These are phyloP conservation scores for Drosophila bifasciata DNA, from an alignment of 1,140 invertebrate species.

Conservation along the genomic window DNA sequence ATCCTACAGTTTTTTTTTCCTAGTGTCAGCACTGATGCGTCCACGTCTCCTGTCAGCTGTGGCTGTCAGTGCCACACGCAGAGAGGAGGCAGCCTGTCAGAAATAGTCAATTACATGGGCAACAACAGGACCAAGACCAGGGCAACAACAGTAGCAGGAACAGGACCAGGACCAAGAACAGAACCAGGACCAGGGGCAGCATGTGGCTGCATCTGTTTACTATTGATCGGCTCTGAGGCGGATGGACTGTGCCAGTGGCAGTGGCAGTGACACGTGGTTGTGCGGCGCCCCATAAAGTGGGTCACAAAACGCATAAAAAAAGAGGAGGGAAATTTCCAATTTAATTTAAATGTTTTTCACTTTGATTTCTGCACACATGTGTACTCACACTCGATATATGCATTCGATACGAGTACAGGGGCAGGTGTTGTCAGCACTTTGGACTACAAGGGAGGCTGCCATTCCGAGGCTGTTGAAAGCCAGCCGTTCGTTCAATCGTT, in stretches of 20 bases:
- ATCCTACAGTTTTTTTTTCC: neutral
- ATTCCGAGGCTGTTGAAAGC: too few relatives aligned
- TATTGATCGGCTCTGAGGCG: slow-evolving; percentile 34
- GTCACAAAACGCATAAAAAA: slow-evolving; percentile 5
- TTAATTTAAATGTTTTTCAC: too few relatives aligned
- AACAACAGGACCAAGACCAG: slow-evolving; percentile 15
- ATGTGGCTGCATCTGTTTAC: slow-evolving; percentile 26
- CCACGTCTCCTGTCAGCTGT: slow-evolving; percentile 22
- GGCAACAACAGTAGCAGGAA: neutral
- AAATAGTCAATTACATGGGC: slow-evolving; percentile 55
- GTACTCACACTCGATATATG: too few relatives aligned
- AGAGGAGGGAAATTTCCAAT: too few relatives aligned
- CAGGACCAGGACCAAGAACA: slow-evolving; percentile 5
- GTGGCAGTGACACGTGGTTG: too few relatives aligned
- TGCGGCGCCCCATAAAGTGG: slow-evolving; percentile 1
- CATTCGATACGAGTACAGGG: too few relatives aligned
- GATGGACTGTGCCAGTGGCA: neutral
- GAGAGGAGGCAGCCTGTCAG: slow-evolving; percentile 40
- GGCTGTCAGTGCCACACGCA: slow-evolving; percentile 34
- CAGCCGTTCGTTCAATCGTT: too few relatives aligned
- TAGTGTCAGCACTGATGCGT: slow-evolving; percentile 11
- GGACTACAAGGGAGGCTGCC: too few relatives aligned
- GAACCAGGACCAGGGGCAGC: neutral
- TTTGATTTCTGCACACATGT: too few relatives aligned
- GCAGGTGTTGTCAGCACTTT: too few relatives aligned